Conservation (phyloP, 1,140 invertebrate species). For the Calosoma granatense region DNA sequence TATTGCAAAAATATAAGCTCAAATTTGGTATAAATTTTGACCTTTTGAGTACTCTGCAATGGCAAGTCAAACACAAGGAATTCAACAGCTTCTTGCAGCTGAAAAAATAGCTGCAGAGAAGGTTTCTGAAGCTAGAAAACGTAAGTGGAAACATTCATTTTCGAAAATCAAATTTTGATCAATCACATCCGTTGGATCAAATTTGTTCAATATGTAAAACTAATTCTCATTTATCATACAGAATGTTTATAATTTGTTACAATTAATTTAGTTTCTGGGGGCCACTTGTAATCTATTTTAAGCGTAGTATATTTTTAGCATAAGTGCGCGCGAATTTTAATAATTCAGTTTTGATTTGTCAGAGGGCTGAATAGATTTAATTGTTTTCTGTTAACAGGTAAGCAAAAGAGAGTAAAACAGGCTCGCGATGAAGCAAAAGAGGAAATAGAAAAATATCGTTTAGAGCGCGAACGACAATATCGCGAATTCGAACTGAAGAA, state of each 20-base stretch:
- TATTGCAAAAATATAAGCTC: too few species aligned
- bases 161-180: too few species aligned
- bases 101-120: conserved; percentile 98
- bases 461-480: conserved; percentile 77
- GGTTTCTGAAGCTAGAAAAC: conserved; percentile 95
- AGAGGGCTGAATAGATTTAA: neutral
- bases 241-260: too few species aligned
- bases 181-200: too few species aligned
- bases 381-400: conserved; percentile 47
- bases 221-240: too few species aligned
- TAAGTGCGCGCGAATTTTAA: conserved; percentile 16
- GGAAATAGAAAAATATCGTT: conserved; percentile 91
- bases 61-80: conserved; percentile 98
- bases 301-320: neutral
- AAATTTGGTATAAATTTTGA: too few species aligned
- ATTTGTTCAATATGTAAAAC: too few species aligned
- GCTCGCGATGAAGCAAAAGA: conserved; percentile 96
- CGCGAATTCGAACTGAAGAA: conserved; percentile 86
- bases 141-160: too few species aligned
- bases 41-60: too few species aligned
- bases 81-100: conserved; percentile 93
- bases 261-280: too few species aligned
- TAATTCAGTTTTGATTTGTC: neutral
- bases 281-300: conserved; percentile 1
- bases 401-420: conserved; percentile 90